phyloP scores from a whole-genome alignment of 2,888 invertebrate genomes.

The Eupithecia vulgata region DNA sequence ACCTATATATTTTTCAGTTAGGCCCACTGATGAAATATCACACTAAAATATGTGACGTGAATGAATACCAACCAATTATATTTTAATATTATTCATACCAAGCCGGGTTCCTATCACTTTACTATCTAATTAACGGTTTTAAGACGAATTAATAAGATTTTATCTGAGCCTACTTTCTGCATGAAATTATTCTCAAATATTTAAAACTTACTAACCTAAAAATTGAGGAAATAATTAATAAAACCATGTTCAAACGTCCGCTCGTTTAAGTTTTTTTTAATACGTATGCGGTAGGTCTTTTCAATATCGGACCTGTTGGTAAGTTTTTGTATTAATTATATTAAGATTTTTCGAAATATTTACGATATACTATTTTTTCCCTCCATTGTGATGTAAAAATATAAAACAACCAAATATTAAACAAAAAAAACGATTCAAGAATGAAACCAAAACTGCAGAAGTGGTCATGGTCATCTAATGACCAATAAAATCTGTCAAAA shows the following conservation, averaged over 20 bases:
- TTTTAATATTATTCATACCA: conserved; percentile 18
- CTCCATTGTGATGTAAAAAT: background rate
- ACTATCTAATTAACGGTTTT: conserved; percentile 23
- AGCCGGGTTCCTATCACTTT: conserved; percentile 14
- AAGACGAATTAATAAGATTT: conserved; percentile 37
- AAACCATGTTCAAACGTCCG: conserved; percentile 37
- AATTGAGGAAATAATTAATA: conserved; percentile 41
- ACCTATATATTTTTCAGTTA: background rate
- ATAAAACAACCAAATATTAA: background rate
- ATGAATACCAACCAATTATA: conserved; percentile 13
- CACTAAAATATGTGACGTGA: conserved; percentile 3
- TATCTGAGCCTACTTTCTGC: conserved; percentile 43
- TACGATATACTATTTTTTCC: background rate
- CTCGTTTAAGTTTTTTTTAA: conserved; percentile 27
- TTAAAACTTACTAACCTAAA: conserved; percentile 36
- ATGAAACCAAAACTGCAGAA: conserved; percentile 1
- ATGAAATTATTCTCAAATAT: conserved; percentile 36
- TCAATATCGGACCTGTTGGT: background rate
- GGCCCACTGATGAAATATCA: background rate
- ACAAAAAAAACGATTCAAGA: background rate
- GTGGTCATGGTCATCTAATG: background rate
- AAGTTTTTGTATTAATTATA: background rate
- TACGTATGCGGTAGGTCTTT: background rate
- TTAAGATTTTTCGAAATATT: background rate
- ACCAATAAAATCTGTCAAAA: conserved; percentile 5